A percentile compares a stretch with the other conserved stretches of the same genome.
Evolutionary conservation across 2,797 vertebrate species (phyloP).

Genomic region (Sarcophilus harrisii): DNA sequence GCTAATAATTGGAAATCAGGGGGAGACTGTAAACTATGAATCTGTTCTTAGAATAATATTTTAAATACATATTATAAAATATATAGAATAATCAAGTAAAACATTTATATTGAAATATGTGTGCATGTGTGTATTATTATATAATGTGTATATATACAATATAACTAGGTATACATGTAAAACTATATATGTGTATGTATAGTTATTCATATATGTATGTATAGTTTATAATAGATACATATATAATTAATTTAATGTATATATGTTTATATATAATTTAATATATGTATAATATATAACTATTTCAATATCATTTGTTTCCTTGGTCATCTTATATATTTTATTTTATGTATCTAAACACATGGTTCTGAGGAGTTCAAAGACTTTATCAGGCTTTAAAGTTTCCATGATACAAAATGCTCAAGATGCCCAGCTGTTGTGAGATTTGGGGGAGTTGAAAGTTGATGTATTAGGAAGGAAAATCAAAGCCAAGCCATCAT

Average conservation of each 20-base stretch:
- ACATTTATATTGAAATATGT: background rate
- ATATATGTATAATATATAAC: background rate
- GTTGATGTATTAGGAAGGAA: background rate
- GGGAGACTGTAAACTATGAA: background rate
- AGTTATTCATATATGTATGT: too few species aligned
- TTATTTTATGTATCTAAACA: background rate
- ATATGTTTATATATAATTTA: background rate
- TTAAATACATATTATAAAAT: background rate
- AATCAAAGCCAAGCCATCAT: background rate
- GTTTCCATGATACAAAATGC: background rate
- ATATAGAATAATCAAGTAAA: background rate
- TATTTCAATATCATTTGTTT: background rate
- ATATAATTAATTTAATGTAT: background rate
- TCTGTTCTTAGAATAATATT: background rate
- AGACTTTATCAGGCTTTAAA: background rate
- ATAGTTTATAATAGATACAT: background rate
- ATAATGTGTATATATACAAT: background rate
- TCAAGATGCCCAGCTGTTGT: background rate
- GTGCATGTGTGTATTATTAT: background rate
- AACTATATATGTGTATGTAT: background rate
- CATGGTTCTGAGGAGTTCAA: background rate
- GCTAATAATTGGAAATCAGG: background rate
- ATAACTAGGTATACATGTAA: background rate
- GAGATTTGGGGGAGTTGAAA: constrained; percentile 34
- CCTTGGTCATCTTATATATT: background rate